phyloP scores from a whole-genome alignment of 2,888 invertebrate genomes.

The Cheilosia soror region DNA sequence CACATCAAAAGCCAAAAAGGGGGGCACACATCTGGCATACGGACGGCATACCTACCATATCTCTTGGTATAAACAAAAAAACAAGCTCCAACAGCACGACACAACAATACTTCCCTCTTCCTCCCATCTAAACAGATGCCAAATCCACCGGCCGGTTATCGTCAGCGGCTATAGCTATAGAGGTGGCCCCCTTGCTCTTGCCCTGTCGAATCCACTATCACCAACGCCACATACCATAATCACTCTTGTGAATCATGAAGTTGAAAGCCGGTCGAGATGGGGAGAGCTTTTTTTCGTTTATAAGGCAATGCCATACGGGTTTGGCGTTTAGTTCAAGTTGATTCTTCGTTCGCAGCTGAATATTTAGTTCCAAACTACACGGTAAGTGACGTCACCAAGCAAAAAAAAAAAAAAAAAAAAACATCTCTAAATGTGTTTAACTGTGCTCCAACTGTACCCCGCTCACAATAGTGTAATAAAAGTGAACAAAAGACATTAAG shows the following conservation, averaged over 20 bases:
- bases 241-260: constrained; percentile 49
- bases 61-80: neutral
- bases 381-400: constrained; percentile 41
- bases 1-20: neutral
- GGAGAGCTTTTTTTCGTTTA: constrained; percentile 68
- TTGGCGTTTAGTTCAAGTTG: constrained; percentile 62
- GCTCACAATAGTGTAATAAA: constrained; percentile 2
- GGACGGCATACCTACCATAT: constrained; percentile 6
- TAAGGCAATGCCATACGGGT: constrained; percentile 43
- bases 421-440: constrained; percentile 6
- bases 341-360: constrained; percentile 61
- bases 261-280: constrained; percentile 23
- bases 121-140: constrained; percentile 29
- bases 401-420: neutral
- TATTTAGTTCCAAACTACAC: constrained; percentile 31
- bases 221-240: neutral
- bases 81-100: constrained; percentile 10
- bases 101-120: neutral
- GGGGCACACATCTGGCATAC: constrained; percentile 5
- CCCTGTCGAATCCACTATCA: neutral
- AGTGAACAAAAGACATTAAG: constrained; percentile 10
- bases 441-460: constrained; percentile 15
- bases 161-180: neutral
- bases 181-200: neutral
- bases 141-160: constrained; percentile 30